Conservation (phyloP, 2,797 vertebrate genomes). For the Sebastes melanostomus region DNA sequence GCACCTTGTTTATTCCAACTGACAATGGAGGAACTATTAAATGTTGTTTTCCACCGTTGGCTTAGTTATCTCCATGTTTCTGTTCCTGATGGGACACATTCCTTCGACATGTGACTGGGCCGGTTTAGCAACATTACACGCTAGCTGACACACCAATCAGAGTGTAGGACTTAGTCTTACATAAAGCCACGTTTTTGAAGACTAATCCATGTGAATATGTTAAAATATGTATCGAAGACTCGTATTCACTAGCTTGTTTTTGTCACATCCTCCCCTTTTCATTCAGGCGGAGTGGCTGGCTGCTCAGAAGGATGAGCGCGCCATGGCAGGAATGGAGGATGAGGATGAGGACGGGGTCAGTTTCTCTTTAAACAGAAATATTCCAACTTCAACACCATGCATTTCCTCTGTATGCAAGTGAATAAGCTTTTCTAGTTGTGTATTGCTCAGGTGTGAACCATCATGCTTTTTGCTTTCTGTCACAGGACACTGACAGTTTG, state of each 20-base stretch:
- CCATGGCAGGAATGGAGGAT: constrained; percentile 14
- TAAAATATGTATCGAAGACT: not conserved
- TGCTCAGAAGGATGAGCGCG: constrained; percentile 69
- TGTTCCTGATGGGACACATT: constrained; percentile 14
- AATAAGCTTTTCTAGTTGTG: not conserved
- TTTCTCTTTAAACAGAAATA: not conserved
- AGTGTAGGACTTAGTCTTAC: not conserved
- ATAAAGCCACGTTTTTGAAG: not conserved
- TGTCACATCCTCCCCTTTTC: not conserved
- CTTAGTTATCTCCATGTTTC: not conserved
- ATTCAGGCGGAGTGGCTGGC: constrained; percentile 78
- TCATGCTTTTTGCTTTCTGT: not conserved
- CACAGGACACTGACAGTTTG: constrained; percentile 84
- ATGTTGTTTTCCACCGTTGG: constrained; percentile 10
- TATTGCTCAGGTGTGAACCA: not conserved
- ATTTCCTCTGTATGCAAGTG: not conserved
- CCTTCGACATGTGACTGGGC: constrained; percentile 21
- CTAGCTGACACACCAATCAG: not conserved
- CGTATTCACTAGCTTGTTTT: not conserved
- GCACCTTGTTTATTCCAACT: not conserved
- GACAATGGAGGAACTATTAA: not conserved
- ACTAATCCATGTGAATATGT: not conserved
- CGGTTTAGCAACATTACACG: constrained; percentile 35
- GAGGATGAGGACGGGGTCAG: constrained; percentile 67
- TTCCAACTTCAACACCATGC: not conserved